Conservation (phyloP, 2,113 vertebrate genomes). For the Phrynosoma blainvillii region DNA sequence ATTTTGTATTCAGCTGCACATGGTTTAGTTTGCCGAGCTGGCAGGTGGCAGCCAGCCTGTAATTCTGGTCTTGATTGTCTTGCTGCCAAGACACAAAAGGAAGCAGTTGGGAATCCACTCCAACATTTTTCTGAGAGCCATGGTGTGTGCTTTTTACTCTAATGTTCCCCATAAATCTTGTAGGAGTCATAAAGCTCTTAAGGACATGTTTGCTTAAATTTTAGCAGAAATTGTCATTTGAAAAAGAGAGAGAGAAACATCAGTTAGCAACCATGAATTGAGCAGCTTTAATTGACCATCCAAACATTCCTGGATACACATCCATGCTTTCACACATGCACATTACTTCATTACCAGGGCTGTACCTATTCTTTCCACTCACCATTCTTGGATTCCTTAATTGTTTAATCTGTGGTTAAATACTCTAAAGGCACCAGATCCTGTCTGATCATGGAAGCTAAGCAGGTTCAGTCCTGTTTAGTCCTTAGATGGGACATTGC, state of each 20-base stretch:
- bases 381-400: slow-evolving; percentile 40
- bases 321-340: neutral
- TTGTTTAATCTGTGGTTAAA: slow-evolving; percentile 43
- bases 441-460: no score
- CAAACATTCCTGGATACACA: slow-evolving; percentile 21
- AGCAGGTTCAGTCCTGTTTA: no score
- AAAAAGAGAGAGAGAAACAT: slow-evolving; percentile 45
- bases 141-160: slow-evolving; percentile 52
- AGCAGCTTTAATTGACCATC: slow-evolving; percentile 51
- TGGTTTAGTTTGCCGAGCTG: slow-evolving; percentile 53
- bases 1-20: slow-evolving; percentile 38
- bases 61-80: slow-evolving; percentile 63
- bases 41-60: slow-evolving; percentile 51
- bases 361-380: neutral
- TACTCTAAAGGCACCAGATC: no score
- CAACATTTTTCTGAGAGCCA: slow-evolving; percentile 47
- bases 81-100: slow-evolving; percentile 58
- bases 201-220: slow-evolving; percentile 60
- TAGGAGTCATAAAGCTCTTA: slow-evolving; percentile 65
- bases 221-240: slow-evolving; percentile 59
- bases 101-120: slow-evolving; percentile 57
- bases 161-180: slow-evolving; percentile 56
- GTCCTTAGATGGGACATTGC: no score
- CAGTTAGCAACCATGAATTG: slow-evolving; percentile 55
- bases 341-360: neutral